Base-by-base conservation (phyloP, 1,140 invertebrate species). In the Pseudachorutes palmiensis region DNA sequence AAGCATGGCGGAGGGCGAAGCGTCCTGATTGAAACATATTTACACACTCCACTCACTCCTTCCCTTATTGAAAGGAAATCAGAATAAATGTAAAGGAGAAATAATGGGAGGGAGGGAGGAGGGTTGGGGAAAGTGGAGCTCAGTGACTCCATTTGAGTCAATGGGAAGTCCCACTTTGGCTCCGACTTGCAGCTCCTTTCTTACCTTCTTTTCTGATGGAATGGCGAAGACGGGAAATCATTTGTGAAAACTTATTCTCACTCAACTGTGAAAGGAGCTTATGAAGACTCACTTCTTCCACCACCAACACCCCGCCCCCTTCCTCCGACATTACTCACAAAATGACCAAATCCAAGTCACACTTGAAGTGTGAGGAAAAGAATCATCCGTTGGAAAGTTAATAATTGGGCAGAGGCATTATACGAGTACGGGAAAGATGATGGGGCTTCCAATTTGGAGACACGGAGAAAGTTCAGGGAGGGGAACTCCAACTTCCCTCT, bases 171-270 rank as follows among this genome's bases (percentile, higher is more conserved):
- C 19, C 36, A 45, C 36, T 45, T 45, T 45, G 36, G 36, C 9
- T n/a, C n/a, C 9, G 36, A 45, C 9, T 9, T 19, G 36, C 9
- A 45, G 9, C 36, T 45, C 9, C 36, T 19, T 45, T 19, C 36
- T 45, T 19, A 12, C 36, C 9, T 45, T 45, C 36, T 45, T n/a
- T n/a, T n/a, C n/a, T 45, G 36, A 45, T 45, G 36, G 36, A 45
- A 45, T 45, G 36, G 36, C 36, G 19, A 45, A 45, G 36, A 45
- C 36, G 36, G 36, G 19, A 45, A 45, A 45, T 45, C 36, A 45
- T 45, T 45, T 45, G 36, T 45, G 36, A 45, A n/a, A 45, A 45
- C 36, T 45, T 45, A 45, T 45, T 45, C 19, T 45, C 36, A 45
- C 36, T 45, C 36, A 45, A 45, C 36, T 45, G 36, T 45, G 36